Evolutionary conservation across 2,888 invertebrate genomes (phyloP).

Genomic region (Capitulum mitella): DNA sequence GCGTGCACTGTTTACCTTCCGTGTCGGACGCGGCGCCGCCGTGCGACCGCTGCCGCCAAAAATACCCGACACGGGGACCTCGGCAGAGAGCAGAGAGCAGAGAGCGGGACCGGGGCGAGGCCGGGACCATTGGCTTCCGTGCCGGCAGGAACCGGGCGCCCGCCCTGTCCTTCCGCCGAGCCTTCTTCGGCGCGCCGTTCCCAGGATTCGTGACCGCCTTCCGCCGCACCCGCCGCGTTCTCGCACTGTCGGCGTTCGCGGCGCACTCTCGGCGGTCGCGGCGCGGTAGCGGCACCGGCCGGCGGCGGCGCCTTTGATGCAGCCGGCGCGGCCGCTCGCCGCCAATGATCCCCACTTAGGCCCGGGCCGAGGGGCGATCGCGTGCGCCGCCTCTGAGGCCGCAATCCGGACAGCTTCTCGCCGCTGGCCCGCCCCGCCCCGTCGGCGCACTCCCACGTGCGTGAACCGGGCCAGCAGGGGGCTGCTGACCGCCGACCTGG

Average conservation of each 20-base stretch:
- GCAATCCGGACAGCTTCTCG: neutral
- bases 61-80: slow-evolving; percentile 10
- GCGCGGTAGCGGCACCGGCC: neutral
- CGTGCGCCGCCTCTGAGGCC: neutral
- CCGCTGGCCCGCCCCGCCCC: neutral
- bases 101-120: no score
- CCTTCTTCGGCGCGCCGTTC: neutral
- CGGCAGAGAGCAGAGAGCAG: no score
- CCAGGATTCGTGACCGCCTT: neutral
- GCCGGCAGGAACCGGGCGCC: neutral
- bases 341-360: slow-evolving; percentile 14
- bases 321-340: neutral
- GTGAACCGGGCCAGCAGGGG: neutral
- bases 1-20: neutral
- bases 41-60: neutral
- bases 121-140: no score
- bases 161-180: neutral
- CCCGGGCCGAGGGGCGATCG: neutral
- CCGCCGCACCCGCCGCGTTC: neutral
- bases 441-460: neutral
- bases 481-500: no score
- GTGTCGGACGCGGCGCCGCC: neutral
- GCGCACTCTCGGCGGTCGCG: no score
- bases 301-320: slow-evolving; percentile 8
- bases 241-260: no score